These are phyloP conservation scores for Tonatia bakeri DNA, from an alignment of 2,113 vertebrate genomes.

Conservation along the genomic window DNA sequence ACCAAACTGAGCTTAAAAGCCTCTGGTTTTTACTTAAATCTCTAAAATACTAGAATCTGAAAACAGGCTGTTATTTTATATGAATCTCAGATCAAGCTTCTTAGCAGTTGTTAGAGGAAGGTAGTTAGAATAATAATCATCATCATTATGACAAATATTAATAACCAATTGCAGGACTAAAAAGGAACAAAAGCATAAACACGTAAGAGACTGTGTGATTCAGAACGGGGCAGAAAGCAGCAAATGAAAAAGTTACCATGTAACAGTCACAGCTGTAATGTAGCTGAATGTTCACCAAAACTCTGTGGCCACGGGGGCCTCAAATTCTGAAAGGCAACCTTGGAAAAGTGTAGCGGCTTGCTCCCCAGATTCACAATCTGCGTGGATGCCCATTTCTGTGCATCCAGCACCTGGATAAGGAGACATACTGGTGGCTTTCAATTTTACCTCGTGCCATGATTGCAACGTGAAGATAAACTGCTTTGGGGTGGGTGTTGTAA, in stretches of 20 bases:
- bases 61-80: background rate
- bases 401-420: background rate
- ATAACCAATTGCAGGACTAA: background rate
- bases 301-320: background rate
- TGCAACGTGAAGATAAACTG: conserved; percentile 43
- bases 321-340: background rate
- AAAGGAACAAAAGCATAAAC: background rate
- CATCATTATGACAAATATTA: background rate
- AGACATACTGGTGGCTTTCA: background rate
- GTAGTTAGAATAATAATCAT: background rate
- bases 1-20: background rate
- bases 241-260: background rate
- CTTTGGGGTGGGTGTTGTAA: background rate
- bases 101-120: background rate
- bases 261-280: background rate
- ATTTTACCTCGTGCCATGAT: conserved; percentile 8
- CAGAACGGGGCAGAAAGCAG: background rate
- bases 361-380: background rate
- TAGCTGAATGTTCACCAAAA: background rate
- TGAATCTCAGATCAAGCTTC: background rate
- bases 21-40: conserved; percentile 8
- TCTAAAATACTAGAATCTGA: background rate
- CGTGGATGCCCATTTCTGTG: background rate
- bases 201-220: background rate
- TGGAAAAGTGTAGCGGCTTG: background rate